phyloP scores from a whole-genome alignment of 2,888 invertebrate species.

The Eulithis prunata region DNA sequence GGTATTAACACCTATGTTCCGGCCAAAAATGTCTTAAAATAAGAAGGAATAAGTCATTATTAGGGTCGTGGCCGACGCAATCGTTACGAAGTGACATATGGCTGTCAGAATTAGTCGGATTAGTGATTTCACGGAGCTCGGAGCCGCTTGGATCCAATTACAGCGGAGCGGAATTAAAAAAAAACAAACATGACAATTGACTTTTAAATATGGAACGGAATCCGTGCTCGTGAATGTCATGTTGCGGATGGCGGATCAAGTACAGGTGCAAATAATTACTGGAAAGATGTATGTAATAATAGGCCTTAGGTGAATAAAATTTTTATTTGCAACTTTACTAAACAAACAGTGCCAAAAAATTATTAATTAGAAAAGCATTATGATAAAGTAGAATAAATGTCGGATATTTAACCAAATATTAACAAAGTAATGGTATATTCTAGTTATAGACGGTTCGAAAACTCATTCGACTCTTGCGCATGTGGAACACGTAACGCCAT shows the following conservation, averaged over 20 bases:
- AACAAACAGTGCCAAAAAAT: background rate
- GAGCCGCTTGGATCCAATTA: slow-evolving; percentile 77
- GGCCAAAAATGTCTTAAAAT: slow-evolving; percentile 39
- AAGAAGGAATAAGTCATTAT: slow-evolving; percentile 40
- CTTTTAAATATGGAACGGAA: slow-evolving; percentile 67
- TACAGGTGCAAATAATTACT: slow-evolving; percentile 47
- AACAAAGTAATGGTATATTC: no score
- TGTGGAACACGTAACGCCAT: slow-evolving; percentile 55
- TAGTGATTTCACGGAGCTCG: slow-evolving; percentile 81
- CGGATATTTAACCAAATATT: no score
- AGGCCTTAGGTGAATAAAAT: slow-evolving; percentile 4
- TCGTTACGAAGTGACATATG: slow-evolving; percentile 82
- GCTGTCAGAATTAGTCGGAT: slow-evolving; percentile 84
- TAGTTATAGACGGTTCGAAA: background rate
- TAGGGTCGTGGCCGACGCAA: slow-evolving; percentile 50
- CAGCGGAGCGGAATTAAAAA: slow-evolving; percentile 71
- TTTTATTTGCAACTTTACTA: background rate
- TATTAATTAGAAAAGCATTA: no score
- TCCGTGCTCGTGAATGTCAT: slow-evolving; percentile 55
- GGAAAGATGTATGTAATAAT: slow-evolving; percentile 13
- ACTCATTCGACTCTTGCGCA: slow-evolving; percentile 55
- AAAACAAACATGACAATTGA: slow-evolving; percentile 72
- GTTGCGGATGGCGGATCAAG: slow-evolving; percentile 54
- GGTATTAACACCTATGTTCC: slow-evolving; percentile 28
- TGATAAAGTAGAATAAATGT: no score